Base-by-base conservation (phyloP, 2,113 vertebrate genomes). In the Steatornis caripensis region DNA sequence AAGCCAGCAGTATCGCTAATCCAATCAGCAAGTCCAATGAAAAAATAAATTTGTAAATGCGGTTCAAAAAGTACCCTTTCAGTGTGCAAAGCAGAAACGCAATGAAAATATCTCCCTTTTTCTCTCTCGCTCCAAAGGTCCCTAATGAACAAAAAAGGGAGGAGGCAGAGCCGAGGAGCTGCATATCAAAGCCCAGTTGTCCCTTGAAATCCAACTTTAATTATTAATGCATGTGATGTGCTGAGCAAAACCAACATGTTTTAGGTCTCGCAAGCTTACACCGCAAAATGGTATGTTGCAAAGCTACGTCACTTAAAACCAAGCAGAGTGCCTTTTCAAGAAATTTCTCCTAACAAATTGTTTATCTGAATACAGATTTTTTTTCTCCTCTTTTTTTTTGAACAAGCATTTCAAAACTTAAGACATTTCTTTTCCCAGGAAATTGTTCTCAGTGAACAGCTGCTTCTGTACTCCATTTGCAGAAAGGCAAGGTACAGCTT, bases 171-270 rank as follows among this genome's bases (percentile, higher is more conserved):
- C 94, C 89, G 96, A 96, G 70, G 84, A 96, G 93, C 12, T 97
- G 92, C 74, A 83, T 91, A 97, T 97, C 90, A 90, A 91, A 97
- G 96, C 86, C 95, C 90, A 89, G 88, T 36, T 92, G 92, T 96
- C 96, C 96, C 97, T 97, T 97, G 96, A 98, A 98, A 98, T 96
- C 89, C 85, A 88, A 26, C 91, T 97, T 98, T 91, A 96, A 94
- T 97, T 89, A 97, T 95, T 97, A 94, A 97, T 90, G 82, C 79
- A 58, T 79, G 96, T 34, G 95, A 93, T 74, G 79, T 58, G 57
- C 89, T 87, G 84, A 97, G 91, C 90, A 95, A 95, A 95, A 95
- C 76, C 90, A 98, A 77, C 83, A 76, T 6, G 11, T 18, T 46
- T 93, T 55, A 82, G 72, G 54, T 79, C 80, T 36, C 60, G 45